Evolutionary conservation across 2,113 vertebrate species (phyloP), one percentile per base, ranked within the genome.

Genomic region (Coptodon rendalli): DNA sequence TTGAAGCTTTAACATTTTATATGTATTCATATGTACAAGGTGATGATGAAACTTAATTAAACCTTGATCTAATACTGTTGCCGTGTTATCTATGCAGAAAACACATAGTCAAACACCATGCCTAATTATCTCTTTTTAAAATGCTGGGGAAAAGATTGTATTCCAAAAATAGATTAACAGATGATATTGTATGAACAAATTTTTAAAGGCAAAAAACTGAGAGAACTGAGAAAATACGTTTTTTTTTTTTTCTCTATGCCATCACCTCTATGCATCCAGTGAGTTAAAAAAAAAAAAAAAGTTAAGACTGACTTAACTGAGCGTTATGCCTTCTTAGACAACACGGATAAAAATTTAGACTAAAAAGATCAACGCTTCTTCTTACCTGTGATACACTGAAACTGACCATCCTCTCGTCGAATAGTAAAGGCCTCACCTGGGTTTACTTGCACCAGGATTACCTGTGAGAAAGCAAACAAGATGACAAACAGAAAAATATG

Each of bases 381-480:
- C 97, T 96, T 97, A 99, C 98, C 98, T 98, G 98, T 97, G 97
- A 99, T 99, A 97, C 97, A 99, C 96, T 99, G 98, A 97, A 97
- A 98, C 86, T 99, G 98, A 96, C 98, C 98, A 98, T 99, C 98
- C 97, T 99, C 98, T 97, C 98, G 97, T 97, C 98, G 97, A 97
- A 99, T 99, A 92, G 98, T 99, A 97, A 99, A 99, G 94, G 98
- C 97, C 96, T 99, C 98, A 94, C 98, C 98, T 96, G 98, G 98
- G 95, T 99, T 99, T 96, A 99, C 98, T 96, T 99, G 98, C 96
- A 99, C 98, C 97, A 99, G 97, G 97, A 99, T 99, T 97, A 99
- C 98, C 98, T 99, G 95, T 87, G 93, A 95, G 27, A 56, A 95
- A 38, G 84, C n/a, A 81, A 82, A 81, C 17, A 73, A 6, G 29